Evolutionary conservation across 2,888 invertebrate genomes (phyloP).

Genomic region (Ennomos quercinarius): DNA sequence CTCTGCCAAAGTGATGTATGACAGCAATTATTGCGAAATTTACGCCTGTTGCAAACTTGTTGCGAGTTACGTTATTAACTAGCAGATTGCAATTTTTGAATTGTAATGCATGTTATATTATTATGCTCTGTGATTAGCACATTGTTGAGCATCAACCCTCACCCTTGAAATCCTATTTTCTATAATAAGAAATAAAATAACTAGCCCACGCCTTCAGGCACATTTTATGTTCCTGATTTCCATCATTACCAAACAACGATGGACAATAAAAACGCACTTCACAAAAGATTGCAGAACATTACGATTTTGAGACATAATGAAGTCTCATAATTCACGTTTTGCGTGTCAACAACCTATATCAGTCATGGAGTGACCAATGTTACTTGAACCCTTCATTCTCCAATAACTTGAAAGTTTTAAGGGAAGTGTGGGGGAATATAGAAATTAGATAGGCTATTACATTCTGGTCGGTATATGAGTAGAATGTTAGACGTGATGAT

Average conservation of each 20-base stretch:
- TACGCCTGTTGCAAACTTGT: no score
- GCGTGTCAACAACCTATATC: conserved; percentile 68
- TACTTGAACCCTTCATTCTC: neutral
- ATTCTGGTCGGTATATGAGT: conserved; percentile 1
- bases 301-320: conserved; percentile 60
- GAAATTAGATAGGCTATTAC: conserved; percentile 6
- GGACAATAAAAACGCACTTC: conserved; percentile 48
- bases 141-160: no score
- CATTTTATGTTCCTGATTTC: conserved; percentile 9
- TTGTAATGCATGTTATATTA: no score
- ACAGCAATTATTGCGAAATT: no score
- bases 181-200: no score
- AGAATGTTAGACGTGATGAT: conserved; percentile 45
- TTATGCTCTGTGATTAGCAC: no score
- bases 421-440: neutral
- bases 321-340: conserved; percentile 73
- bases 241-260: conserved; percentile 27
- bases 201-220: neutral
- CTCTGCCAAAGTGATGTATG: no score
- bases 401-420: conserved; percentile 1
- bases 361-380: conserved; percentile 2
- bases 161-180: no score
- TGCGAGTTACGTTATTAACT: no score
- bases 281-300: conserved; percentile 55
- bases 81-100: no score